Base-by-base conservation (phyloP, 2,888 invertebrate species). In the Lutraria lutraria region DNA sequence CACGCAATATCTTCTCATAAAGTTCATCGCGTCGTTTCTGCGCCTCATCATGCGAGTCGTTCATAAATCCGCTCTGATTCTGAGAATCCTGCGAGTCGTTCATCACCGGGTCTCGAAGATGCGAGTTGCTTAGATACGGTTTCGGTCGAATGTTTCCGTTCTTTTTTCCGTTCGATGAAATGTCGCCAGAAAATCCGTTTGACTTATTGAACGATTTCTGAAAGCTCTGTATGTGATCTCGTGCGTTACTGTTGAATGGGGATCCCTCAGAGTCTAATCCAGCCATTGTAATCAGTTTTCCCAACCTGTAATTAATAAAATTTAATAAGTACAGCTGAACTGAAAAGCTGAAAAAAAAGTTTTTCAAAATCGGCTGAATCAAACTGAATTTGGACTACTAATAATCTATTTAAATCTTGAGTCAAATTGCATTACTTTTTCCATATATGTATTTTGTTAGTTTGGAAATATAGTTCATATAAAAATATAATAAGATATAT, bases 281-380 rank as follows among this genome's bases (percentile, higher is more conserved):
- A 8, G 96, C 96, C 94, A 96, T 94, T 12, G 95, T 94, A 81
- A 96, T 95, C 90, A 96, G 93, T 91, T 96, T 94, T 29, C 96
- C 96, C 13, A 96, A 94, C 4, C 96, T 96, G 93, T 52, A 94
- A 94, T 31, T 87, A 54, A 81, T 83, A 60, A 13, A 4, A 43
- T 43, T 43, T 8, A 43, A 43, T 43, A 43, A 43, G 8, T 8
- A 4, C 43, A 43, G 43, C 43, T 43, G n/a, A n/a, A n/a, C n/a
- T n/a, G n/a, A n/a, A n/a, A n/a, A n/a, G n/a, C n/a, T n/a, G n/a
- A n/a, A n/a, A n/a, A n/a, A n/a, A n/a, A n/a, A n/a, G n/a, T n/a
- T n/a, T n/a, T n/a, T n/a, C n/a, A n/a, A n/a, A n/a, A n/a, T n/a
- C n/a, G n/a, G n/a, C n/a, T n/a, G n/a, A n/a, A n/a, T n/a, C n/a